These are phyloP conservation scores for Diacarnus erythraeanus DNA, from an alignment of 37 sponge, comb jelly and placozoan species.

Conservation along the genomic window DNA sequence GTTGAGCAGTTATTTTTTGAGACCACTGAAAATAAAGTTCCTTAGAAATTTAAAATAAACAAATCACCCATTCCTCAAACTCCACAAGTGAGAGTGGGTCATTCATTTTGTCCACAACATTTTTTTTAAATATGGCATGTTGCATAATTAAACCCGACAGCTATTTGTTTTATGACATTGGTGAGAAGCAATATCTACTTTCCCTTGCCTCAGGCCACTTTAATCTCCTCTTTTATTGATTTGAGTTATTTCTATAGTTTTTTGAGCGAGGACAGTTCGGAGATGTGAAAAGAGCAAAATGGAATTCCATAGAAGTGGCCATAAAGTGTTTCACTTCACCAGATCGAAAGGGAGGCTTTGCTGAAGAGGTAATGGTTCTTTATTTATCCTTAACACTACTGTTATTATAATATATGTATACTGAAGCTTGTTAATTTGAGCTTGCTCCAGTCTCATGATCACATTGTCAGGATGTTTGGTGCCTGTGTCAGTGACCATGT, in stretches of 20 bases:
- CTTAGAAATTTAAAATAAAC: neutral
- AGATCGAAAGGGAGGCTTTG: conserved; percentile 66
- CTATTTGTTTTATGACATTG: too few relatives aligned
- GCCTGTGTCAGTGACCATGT: conserved; percentile 35
- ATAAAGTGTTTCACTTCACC: conserved; percentile 62
- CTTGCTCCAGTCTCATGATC: conserved; percentile 39
- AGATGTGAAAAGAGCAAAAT: conserved; percentile 53
- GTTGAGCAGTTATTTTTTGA: too few relatives aligned
- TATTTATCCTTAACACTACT: too few relatives aligned
- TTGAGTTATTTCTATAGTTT: too few relatives aligned
- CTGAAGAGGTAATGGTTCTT: conserved; percentile 53
- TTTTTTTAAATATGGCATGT: neutral
- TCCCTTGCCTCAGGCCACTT: too few relatives aligned
- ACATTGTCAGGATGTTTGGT: conserved; percentile 59
- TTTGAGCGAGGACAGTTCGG: conserved; percentile 62
- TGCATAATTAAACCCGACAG: neutral
- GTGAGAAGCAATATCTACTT: too few relatives aligned
- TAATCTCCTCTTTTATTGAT: too few relatives aligned
- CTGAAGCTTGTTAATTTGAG: conserved; percentile 28
- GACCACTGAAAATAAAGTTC: too few relatives aligned
- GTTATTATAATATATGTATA: neutral
- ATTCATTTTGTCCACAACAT: neutral
- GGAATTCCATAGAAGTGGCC: conserved; percentile 59
- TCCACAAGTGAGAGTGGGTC: neutral
- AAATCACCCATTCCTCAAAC: neutral